These are phyloP conservation scores for Drosophila arawakana DNA, from an alignment of 1,140 invertebrate species.

Conservation along the genomic window DNA sequence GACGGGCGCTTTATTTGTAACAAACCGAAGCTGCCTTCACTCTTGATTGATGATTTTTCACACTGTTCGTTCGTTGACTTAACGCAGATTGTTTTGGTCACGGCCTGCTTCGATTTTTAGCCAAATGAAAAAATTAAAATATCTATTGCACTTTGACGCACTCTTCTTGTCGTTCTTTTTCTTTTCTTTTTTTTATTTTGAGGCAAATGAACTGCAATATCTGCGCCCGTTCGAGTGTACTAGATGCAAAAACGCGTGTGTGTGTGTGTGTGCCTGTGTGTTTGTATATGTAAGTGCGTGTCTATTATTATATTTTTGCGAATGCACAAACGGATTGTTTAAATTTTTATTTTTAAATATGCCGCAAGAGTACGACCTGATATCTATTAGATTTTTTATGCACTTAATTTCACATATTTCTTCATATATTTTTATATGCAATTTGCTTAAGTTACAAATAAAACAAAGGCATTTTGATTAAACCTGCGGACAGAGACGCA, in stretches of 20 bases:
- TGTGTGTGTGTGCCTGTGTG: conserved; percentile 4
- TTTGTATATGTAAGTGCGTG: conserved; percentile 54
- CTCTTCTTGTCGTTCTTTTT: neutral
- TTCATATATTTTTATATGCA: conserved; percentile 21
- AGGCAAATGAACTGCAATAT: conserved; percentile 53
- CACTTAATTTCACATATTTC: conserved; percentile 39
- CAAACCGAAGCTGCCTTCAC: conserved; percentile 10
- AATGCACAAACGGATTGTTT: conserved; percentile 35
- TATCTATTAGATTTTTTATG: neutral
- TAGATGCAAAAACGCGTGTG: conserved; percentile 13
- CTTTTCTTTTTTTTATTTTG: conserved; percentile 18
- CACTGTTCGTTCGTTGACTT: conserved; percentile 45
- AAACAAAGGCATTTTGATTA: conserved; percentile 52
- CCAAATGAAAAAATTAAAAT: conserved; percentile 43
- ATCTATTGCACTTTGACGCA: conserved; percentile 71
- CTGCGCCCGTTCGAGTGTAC: conserved; percentile 7
- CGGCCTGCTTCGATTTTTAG: conserved; percentile 64
- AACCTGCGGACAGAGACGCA: conserved; percentile 42
- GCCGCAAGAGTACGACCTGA: conserved; percentile 20
- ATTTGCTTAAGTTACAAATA: conserved; percentile 45
- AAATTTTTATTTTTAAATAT: conserved; percentile 16
- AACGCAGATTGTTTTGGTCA: conserved; percentile 49
- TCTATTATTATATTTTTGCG: conserved; percentile 70
- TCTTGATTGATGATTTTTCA: conserved; percentile 41
- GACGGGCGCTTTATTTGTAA: conserved; percentile 64